A percentile compares a stretch with the other conserved stretches of the same genome.
phyloP scores from a whole-genome alignment of 1,140 invertebrate genomes.

The Sitobion miscanthi region DNA sequence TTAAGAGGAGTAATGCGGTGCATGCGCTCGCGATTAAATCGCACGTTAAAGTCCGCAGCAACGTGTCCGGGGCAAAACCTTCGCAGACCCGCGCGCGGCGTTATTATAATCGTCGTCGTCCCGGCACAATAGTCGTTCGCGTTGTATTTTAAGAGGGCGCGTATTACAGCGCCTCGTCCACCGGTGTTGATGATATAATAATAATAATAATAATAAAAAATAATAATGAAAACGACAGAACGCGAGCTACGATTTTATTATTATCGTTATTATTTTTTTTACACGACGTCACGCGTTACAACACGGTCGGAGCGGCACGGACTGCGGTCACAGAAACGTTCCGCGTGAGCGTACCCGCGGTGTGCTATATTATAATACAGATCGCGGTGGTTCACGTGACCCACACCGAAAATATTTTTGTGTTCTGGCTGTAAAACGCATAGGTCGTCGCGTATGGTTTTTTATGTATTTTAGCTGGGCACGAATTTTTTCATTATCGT shows the following conservation, averaged over 20 bases:
- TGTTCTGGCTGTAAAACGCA: not conserved
- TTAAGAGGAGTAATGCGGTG: not conserved
- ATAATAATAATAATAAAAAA: not conserved
- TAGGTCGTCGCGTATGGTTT: not conserved
- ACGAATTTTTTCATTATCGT: not conserved
- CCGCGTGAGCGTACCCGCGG: not conserved
- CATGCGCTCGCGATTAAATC: conserved; percentile 31
- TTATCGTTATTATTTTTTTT: not conserved
- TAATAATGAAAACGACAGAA: not conserved
- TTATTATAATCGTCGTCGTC: not conserved
- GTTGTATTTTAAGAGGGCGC: no score
- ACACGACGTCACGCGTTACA: not conserved
- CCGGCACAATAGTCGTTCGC: not conserved
- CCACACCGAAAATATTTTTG: not conserved
- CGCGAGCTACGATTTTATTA: not conserved
- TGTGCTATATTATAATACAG: not conserved
- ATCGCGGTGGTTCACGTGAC: not conserved
- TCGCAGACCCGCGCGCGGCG: not conserved
- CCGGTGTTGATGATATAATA: not conserved
- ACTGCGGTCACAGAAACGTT: not conserved
- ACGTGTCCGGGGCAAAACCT: not conserved
- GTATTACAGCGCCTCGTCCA: not conserved
- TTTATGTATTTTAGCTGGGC: not conserved
- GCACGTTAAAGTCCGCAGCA: not conserved
- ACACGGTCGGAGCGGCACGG: not conserved